A percentile compares a stretch with the other conserved stretches of the same genome.
These are phyloP conservation scores for Calvadosia cruxmelitensis DNA, from an alignment of 30 jellyfish, hydroid and myxozoan genomes.

Conservation along the genomic window DNA sequence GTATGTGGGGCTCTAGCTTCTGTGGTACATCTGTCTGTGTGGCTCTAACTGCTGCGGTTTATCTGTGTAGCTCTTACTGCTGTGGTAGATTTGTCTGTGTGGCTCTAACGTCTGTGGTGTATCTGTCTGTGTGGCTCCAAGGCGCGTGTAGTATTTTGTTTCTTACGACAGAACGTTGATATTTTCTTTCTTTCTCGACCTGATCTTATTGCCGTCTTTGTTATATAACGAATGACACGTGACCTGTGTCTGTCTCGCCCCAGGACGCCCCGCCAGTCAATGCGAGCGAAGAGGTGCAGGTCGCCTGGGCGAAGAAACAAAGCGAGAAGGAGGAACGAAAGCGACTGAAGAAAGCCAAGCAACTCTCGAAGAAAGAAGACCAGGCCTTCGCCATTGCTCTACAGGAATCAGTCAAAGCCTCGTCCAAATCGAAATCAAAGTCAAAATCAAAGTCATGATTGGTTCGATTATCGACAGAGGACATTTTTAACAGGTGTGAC, in stretches of 20 bases:
- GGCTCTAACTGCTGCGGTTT: too few species aligned
- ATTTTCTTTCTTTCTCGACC: too few species aligned
- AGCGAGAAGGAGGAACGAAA: conserved; percentile 46
- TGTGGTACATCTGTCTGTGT: too few species aligned
- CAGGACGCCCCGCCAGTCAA: neutral
- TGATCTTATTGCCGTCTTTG: too few species aligned
- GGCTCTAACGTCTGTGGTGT: too few species aligned
- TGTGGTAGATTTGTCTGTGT: too few species aligned
- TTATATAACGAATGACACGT: neutral
- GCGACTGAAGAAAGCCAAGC: conserved; percentile 34
- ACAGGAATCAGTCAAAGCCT: conserved; percentile 68
- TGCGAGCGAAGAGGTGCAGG: conserved; percentile 8
- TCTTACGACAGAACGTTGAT: too few species aligned
- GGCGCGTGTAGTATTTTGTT: conserved; percentile 10
- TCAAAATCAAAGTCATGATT: neutral
- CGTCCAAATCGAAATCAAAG: neutral
- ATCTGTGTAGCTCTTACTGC: too few species aligned
- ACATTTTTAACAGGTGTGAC: too few species aligned
- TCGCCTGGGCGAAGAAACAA: conserved; percentile 56
- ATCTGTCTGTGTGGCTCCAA: conserved; percentile 3
- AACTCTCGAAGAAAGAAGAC: conserved; percentile 35
- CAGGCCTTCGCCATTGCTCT: conserved; percentile 82
- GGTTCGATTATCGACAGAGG: too few species aligned
- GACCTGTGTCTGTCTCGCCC: neutral
- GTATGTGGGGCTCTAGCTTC: too few species aligned